Percentiles rank a stretch among this genome's conserved stretches.
These are phyloP conservation scores for Pangasianodon gigas DNA, from an alignment of 2,113 vertebrate species.

Conservation along the genomic window DNA sequence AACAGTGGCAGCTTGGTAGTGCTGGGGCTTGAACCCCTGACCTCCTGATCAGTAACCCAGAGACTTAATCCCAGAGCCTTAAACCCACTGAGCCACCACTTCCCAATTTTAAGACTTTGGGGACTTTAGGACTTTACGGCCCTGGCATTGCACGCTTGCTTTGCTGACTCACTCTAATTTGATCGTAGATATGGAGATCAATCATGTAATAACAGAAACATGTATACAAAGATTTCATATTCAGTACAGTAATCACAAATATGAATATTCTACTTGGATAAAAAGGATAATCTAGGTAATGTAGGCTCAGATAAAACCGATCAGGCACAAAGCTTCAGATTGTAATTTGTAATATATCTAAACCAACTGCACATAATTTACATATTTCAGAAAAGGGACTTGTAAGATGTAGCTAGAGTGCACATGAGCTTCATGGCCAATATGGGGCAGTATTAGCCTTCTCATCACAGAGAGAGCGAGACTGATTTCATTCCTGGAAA, in stretches of 20 bases:
- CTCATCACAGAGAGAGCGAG: not conserved
- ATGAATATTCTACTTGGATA: not conserved
- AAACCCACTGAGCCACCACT: too few species aligned
- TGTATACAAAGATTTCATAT: not conserved
- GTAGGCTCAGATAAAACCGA: not conserved
- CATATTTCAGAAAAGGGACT: not conserved
- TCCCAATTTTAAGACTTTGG: not conserved
- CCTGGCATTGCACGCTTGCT: not conserved
- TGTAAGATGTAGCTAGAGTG: not conserved
- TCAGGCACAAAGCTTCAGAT: not conserved
- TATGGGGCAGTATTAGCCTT: conserved; percentile 68
- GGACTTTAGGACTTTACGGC: not conserved
- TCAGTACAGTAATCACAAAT: not conserved
- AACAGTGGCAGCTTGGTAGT: too few species aligned
- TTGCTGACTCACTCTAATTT: not conserved
- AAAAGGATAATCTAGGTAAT: not conserved
- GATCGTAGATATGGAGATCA: too few species aligned
- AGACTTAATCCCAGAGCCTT: too few species aligned
- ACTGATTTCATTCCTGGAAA: not conserved
- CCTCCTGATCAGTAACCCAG: too few species aligned
- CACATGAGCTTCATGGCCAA: conserved; percentile 44
- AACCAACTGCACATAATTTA: not conserved
- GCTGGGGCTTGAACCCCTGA: too few species aligned
- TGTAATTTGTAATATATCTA: not conserved
- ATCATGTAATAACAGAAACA: too few species aligned